These are phyloP conservation scores for Merluccius polli DNA, from an alignment of 2,797 vertebrate species.

Conservation along the genomic window DNA sequence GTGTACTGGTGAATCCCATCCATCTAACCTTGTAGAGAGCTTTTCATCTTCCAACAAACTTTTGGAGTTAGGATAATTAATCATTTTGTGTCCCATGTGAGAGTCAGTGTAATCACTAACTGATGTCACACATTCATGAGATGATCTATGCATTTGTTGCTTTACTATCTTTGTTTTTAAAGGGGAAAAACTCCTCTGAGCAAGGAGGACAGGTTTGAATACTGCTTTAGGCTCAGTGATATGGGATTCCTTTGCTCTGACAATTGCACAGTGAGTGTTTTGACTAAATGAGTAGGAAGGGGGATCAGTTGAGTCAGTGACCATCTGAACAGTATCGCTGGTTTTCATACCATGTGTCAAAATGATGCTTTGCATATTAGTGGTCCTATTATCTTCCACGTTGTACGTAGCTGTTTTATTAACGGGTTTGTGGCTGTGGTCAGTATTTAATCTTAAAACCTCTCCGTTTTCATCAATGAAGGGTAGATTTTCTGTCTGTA, in stretches of 20 bases:
- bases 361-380: conserved; percentile 15
- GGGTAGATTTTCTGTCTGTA: conserved; percentile 33
- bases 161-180: conserved; percentile 30
- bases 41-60: conserved; percentile 16
- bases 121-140: conserved; percentile 64
- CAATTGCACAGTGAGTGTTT: conserved; percentile 23
- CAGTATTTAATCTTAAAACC: conserved; percentile 4
- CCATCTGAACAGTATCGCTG: conserved; percentile 25
- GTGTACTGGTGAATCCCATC: conserved; percentile 21
- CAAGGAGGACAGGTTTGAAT: conserved; percentile 21
- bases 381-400: conserved; percentile 32
- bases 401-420: conserved; percentile 28
- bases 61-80: conserved; percentile 30
- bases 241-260: conserved; percentile 16
- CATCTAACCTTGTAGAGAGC: conserved; percentile 29
- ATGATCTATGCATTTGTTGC: conserved; percentile 38
- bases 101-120: conserved; percentile 58
- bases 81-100: conserved; percentile 13
- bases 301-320: conserved; percentile 53
- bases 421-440: conserved; percentile 11
- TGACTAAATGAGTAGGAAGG: conserved; percentile 19
- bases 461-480: conserved; percentile 60
- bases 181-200: conserved; percentile 24
- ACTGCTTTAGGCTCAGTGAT: conserved; percentile 14
- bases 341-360: conserved; percentile 17